Evolutionary conservation across 2,113 vertebrate genomes (phyloP).

Genomic region (Nerophis ophidion): DNA sequence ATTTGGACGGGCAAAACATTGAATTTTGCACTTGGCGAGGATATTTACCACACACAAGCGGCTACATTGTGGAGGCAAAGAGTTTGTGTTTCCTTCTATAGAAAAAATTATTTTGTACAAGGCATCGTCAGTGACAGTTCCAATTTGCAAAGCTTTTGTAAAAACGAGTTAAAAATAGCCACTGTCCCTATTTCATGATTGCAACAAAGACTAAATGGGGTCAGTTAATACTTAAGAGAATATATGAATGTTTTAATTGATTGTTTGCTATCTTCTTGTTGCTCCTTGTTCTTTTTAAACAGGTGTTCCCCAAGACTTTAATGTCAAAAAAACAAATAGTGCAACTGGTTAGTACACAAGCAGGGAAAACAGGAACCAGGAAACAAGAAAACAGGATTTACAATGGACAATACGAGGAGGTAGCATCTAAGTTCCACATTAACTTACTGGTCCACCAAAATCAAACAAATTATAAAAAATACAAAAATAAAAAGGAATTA

Average conservation of each 20-base stretch:
- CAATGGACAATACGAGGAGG: no score
- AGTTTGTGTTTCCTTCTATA: constrained; percentile 16
- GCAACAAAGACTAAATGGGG: constrained; percentile 3
- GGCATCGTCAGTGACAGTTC: constrained; percentile 25
- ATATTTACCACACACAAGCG: constrained; percentile 16
- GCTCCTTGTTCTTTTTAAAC: no score
- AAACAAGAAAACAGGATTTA: no score
- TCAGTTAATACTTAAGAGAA: constrained; percentile 23
- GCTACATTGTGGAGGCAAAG: constrained; percentile 22
- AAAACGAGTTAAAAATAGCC: constrained; percentile 12
- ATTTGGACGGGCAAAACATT: constrained; percentile 8
- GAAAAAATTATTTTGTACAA: constrained; percentile 20
- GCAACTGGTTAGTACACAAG: no score
- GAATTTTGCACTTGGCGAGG: constrained; percentile 12
- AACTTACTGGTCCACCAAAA: no score
- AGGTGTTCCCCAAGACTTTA: no score
- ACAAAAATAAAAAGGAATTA: no score
- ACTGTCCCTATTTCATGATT: constrained; percentile 12
- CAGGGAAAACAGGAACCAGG: no score
- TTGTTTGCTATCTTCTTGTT: no score
- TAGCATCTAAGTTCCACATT: no score
- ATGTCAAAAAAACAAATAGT: no score
- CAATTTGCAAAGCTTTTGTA: constrained; percentile 28
- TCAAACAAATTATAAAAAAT: no score
- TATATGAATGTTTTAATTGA: constrained; percentile 28